Evolutionary conservation across 2,113 vertebrate species (phyloP), one percentile per base, ranked within the genome.

Genomic region (Atlantisia rogersi): DNA sequence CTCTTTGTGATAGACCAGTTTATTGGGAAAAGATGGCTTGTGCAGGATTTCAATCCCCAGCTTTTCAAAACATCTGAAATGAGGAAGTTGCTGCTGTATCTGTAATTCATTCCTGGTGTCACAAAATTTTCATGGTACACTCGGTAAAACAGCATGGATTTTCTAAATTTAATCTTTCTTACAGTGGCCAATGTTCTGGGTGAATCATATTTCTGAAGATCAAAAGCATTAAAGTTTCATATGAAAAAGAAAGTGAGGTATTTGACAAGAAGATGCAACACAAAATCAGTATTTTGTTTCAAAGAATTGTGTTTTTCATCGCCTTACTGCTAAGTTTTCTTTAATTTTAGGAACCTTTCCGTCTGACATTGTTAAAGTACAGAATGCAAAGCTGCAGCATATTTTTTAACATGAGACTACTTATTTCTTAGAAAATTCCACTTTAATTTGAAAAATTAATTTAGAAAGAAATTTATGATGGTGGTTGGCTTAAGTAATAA

Each of bases 71-170:
- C 11, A 35, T 10, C 5, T 71, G 26, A 15, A 6, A 31, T 1
- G 2, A 35, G 5, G 2, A 78, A 50, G 11, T 15, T 50, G 2
- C 15, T 85, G 25, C 12, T 3, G 2, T 1, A 2, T 40, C 12
- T 68, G n/a, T 14, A 44, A 16, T 8, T 82, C 10, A 37, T 0
- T 79, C 25, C 19, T n/a, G 4, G 4, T 63, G 2, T 16, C 31
- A 32, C 6, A 37, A 2, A 3, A 20, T 88, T 73, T 44, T 64
- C 32, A 35, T 39, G 0, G 5, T 22, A 40, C 31, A 5, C 22
- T 74, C 5, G 52, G 21, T 44, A 55, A 86, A 76, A 73, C 1
- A 53, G 6, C 28, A 19, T 1, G 5, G 10, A 60, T 79, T 69
- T 83, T 64, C 59, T 75, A 46, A 85, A 73, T 48, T 64, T 62